Conservation (phyloP, 2,113 vertebrate genomes). For the Alligator sinensis region DNA sequence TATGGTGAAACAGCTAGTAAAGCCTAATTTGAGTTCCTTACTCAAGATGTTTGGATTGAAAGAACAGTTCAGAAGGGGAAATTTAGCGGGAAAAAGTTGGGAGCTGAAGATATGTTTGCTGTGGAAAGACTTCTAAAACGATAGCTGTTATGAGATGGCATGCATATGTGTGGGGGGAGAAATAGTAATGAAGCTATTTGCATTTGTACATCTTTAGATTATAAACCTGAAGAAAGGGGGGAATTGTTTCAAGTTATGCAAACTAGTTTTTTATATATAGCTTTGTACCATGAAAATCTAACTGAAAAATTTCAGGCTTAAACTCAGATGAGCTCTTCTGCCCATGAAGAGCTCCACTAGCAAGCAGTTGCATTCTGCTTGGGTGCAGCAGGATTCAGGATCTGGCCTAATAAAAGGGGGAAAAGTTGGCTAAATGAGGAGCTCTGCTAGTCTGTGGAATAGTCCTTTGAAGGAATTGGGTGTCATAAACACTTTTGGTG, state of each 20-base stretch:
- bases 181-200: neutral
- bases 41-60: neutral
- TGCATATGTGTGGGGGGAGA: neutral
- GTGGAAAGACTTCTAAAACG: neutral
- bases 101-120: neutral
- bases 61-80: too few relatives aligned
- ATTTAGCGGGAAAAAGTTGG: fast-evolving
- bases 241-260: neutral
- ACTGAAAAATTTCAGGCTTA: too few relatives aligned
- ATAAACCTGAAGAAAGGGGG: neutral
- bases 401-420: neutral
- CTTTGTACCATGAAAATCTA: too few relatives aligned
- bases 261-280: too few relatives aligned
- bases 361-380: neutral
- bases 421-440: too few relatives aligned
- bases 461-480: neutral
- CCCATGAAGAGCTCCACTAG: neutral
- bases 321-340: neutral
- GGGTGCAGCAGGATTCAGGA: neutral
- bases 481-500: neutral
- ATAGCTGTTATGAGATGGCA: fast-evolving
- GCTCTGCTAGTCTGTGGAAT: neutral
- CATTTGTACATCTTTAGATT: neutral
- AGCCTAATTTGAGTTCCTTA: neutral
- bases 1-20: neutral